These are phyloP conservation scores for Caenorhabditis doughertyi DNA, from an alignment of 2,888 invertebrate species.

Conservation along the genomic window DNA sequence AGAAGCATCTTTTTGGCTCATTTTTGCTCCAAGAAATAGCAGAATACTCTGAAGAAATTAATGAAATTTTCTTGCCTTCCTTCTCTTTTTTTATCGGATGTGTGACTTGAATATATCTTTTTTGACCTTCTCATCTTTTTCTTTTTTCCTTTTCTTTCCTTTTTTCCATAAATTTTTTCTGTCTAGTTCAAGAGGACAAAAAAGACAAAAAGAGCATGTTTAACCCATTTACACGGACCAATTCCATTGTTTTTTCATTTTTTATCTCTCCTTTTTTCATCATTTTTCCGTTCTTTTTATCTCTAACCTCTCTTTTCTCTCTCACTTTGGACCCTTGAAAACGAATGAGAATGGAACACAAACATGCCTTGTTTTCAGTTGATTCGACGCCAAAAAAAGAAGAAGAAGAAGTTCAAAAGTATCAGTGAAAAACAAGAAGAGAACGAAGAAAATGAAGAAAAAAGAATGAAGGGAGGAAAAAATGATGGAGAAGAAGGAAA, in stretches of 20 bases:
- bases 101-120: conserved; percentile 22
- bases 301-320: conserved; percentile 10
- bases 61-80: conserved; percentile 16
- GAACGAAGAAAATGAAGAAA: conserved; percentile 10
- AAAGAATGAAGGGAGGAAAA: conserved; percentile 20
- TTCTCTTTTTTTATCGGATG: not conserved
- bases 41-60: conserved; percentile 3
- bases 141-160: not conserved
- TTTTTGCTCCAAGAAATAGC: too few relatives aligned
- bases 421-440: conserved; percentile 10
- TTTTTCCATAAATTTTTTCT: not conserved
- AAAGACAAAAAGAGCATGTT: not conserved
- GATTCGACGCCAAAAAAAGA: conserved; percentile 24
- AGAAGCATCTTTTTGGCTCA: not conserved
- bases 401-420: not conserved
- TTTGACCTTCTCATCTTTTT: conserved; percentile 16
- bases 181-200: not conserved
- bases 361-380: conserved; percentile 52
- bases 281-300: conserved; percentile 21
- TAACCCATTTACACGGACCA: not conserved
- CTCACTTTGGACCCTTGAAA: conserved; percentile 29
- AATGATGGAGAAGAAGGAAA: conserved; percentile 21
- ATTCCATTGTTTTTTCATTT: conserved; percentile 26
- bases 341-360: conserved; percentile 10
- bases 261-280: conserved; percentile 28